Base-by-base conservation (phyloP, 2,797 vertebrate genomes). In the Balearica regulorum region DNA sequence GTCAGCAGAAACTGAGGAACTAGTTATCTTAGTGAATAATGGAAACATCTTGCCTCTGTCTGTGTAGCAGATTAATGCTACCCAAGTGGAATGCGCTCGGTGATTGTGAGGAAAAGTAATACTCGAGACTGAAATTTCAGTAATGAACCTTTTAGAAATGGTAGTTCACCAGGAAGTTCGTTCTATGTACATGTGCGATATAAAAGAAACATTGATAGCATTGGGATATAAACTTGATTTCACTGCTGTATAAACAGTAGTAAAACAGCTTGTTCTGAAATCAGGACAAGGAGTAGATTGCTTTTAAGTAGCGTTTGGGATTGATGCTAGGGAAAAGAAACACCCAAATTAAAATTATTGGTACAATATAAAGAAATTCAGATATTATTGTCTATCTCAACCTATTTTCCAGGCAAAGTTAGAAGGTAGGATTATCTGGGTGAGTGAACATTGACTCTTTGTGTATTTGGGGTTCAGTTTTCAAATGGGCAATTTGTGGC, bases 21-120 rank as follows among this genome's bases (percentile, higher is more conserved):
- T 92, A 81, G 92, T 96, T 97, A 93, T 94, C 93, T 96, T 90
- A 78, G 76, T 54, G 92, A 96, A 90, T 96, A 94, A 97, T 91
- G 93, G 85, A 93, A 96, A 80, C 64, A 90, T 94, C 94, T 95
- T 95, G 72, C 82, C 79, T 94, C 79, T 29, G 4, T 85, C 49
- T 82, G 12, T 26, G 72, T 57, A 92, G 68, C 48, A 97, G 94
- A 97, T 96, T 96, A 95, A 96, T 97, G 85, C 49, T 94, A 76
- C 87, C 44, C 84, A 77, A 88, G 66, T 90, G 91, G 53, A 96
- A 96, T 76, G 62, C 60, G 71, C 78, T 90, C 11, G 39, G 73
- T 54, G 94, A 94, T 66, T 93, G 66, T 55, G 81, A 94, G 49
- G 28, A 96, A 89, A 97, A 95, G 96, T 94, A 95, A 96, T 87